These are phyloP conservation scores for Allobates femoralis DNA, from an alignment of 2,797 vertebrate species.

Conservation along the genomic window DNA sequence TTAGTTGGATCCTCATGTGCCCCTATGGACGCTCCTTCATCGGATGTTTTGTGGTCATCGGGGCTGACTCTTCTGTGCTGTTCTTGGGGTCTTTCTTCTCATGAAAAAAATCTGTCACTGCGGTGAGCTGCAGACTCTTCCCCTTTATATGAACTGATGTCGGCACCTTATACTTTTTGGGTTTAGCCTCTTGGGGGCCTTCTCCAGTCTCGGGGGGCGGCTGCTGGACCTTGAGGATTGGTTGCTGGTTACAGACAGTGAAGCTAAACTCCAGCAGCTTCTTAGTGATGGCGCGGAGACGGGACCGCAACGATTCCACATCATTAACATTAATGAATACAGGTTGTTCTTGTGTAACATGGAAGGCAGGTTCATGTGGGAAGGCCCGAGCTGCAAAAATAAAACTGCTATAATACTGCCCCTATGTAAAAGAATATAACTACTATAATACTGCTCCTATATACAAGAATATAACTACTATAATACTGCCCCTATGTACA, in stretches of 20 bases:
- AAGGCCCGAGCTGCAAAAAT: background rate
- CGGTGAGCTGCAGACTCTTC: background rate
- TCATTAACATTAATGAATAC: too few species aligned
- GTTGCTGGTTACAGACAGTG: background rate
- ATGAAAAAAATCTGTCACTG: background rate
- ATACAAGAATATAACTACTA: background rate
- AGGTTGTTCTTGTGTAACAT: background rate
- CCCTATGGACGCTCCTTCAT: background rate
- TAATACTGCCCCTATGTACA: background rate
- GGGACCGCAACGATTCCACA: background rate
- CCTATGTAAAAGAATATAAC: background rate
- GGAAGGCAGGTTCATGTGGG: background rate
- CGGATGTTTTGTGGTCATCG: background rate
- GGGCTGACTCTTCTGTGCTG: background rate
- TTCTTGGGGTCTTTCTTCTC: background rate
- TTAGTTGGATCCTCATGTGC: background rate
- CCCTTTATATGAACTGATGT: background rate
- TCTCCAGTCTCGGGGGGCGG: too few species aligned
- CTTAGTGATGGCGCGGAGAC: background rate
- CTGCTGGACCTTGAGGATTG: background rate
- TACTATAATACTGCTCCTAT: background rate
- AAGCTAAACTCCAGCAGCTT: slow-evolving; percentile 2
- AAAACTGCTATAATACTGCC: background rate
- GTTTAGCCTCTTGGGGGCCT: too few species aligned
- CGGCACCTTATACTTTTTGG: background rate